phyloP scores from a whole-genome alignment of 2,888 invertebrate genomes.

The Mermis nigrescens region DNA sequence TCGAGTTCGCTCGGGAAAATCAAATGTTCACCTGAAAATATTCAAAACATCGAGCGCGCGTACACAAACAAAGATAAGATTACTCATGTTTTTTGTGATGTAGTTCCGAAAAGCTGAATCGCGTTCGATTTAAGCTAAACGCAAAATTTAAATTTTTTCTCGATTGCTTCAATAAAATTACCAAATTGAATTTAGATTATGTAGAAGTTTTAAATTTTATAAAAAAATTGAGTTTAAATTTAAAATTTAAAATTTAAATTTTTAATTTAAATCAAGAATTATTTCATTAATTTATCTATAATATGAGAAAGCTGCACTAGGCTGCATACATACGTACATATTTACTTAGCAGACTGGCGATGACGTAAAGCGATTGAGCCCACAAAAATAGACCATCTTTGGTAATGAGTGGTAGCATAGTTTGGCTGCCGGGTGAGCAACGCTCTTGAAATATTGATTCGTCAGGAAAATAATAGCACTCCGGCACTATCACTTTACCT shows the following conservation, averaged over 20 bases:
- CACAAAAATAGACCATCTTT: conserved; percentile 50
- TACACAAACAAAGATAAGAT: too few species aligned
- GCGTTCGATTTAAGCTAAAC: too few species aligned
- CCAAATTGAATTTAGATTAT: too few species aligned
- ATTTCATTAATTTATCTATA: too few species aligned
- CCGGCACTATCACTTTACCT: conserved; percentile 48
- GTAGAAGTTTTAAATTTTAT: background rate
- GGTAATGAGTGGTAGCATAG: conserved; percentile 41
- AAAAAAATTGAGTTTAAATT: too few species aligned
- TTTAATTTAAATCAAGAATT: too few species aligned
- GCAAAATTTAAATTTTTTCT: too few species aligned
- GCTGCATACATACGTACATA: conserved; percentile 14
- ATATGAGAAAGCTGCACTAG: conserved; percentile 5
- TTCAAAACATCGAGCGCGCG: background rate
- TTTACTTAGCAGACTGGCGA: conserved; percentile 60
- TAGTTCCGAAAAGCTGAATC: too few species aligned
- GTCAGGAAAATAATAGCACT: conserved; percentile 64
- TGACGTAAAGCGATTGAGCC: conserved; percentile 87
- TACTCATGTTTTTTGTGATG: too few species aligned
- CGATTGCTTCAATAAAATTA: too few species aligned
- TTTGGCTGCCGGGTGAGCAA: conserved; percentile 48
- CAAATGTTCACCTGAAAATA: conserved; percentile 21
- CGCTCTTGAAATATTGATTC: conserved; percentile 40
- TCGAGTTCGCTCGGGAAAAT: conserved; percentile 73
- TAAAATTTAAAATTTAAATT: too few species aligned